A percentile compares a stretch with the other conserved stretches of the same genome.
phyloP scores from a whole-genome alignment of 2,113 vertebrate genomes.

The Patagioenas fasciata region DNA sequence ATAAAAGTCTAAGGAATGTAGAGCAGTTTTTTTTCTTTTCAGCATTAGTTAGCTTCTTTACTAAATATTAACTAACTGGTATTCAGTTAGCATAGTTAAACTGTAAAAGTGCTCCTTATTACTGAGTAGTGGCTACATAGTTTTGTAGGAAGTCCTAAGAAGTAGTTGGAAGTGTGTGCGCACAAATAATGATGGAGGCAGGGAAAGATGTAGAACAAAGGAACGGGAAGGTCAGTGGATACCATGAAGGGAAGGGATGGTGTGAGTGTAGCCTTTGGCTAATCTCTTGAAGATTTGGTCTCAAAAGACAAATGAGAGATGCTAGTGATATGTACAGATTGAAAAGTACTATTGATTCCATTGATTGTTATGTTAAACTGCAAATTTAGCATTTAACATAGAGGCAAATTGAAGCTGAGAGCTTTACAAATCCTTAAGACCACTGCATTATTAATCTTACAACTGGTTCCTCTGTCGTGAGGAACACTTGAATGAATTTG shows the following conservation, averaged over 20 bases:
- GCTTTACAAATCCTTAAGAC: background rate
- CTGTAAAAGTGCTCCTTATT: background rate
- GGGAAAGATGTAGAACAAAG: background rate
- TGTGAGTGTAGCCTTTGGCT: background rate
- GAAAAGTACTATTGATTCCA: background rate
- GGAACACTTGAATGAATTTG: background rate
- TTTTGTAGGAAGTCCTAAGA: background rate
- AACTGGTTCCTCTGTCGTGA: background rate
- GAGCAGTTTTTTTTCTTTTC: background rate
- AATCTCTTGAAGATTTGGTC: background rate
- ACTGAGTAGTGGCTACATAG: background rate
- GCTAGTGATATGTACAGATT: background rate
- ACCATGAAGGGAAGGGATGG: background rate
- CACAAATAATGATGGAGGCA: fast-evolving
- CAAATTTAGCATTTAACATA: background rate
- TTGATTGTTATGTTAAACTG: background rate
- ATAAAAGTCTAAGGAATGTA: background rate
- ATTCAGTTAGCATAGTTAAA: background rate
- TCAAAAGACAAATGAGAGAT: fast-evolving
- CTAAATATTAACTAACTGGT: background rate
- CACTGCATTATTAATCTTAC: background rate
- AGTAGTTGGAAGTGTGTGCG: background rate
- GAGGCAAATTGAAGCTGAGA: background rate
- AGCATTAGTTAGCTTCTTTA: background rate
- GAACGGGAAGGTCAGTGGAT: background rate